These are phyloP conservation scores for Paramormyrops hopkinsi DNA, from an alignment of 2,797 vertebrate species.

Conservation along the genomic window DNA sequence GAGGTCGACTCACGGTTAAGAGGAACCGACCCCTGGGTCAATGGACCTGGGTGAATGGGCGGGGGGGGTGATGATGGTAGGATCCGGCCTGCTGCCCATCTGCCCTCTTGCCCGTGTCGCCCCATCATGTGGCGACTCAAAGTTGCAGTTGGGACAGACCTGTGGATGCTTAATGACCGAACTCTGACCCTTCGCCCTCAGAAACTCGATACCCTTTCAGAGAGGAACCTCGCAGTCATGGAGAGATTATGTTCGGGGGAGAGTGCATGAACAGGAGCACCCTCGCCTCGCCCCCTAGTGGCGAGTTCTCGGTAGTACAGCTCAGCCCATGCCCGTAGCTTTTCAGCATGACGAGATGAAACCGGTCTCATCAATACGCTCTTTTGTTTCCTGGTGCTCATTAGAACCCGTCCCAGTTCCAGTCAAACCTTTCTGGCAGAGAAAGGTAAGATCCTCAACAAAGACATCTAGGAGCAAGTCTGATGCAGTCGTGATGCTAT, in stretches of 20 bases:
- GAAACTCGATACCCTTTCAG: constrained; percentile 59
- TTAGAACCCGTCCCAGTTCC: constrained; percentile 1
- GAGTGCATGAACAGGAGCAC: not conserved
- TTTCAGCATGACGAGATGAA: not conserved
- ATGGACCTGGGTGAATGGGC: not conserved
- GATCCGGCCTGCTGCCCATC: constrained; percentile 9
- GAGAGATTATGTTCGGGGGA: constrained; percentile 30
- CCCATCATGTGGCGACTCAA: not conserved
- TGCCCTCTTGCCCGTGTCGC: constrained; percentile 11
- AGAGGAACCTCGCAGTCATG: constrained; percentile 55
- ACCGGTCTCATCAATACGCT: not conserved
- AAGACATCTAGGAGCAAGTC: not conserved
- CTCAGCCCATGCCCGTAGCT: not conserved
- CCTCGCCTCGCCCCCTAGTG: not conserved
- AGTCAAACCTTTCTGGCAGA: constrained; percentile 5
- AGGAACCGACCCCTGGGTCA: not conserved
- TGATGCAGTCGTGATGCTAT: constrained; percentile 1
- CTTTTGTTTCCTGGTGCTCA: not conserved
- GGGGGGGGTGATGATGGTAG: not conserved
- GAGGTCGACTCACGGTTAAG: constrained; percentile 1
- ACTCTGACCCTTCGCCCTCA: constrained; percentile 48
- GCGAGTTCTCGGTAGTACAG: not conserved
- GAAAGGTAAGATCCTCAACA: not conserved
- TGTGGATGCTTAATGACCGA: constrained; percentile 44
- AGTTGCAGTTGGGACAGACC: not conserved